A percentile compares a stretch with the other conserved stretches of the same genome.
These are phyloP conservation scores for Ectemnius cavifrons DNA, from an alignment of 2,888 invertebrate genomes.

Conservation along the genomic window DNA sequence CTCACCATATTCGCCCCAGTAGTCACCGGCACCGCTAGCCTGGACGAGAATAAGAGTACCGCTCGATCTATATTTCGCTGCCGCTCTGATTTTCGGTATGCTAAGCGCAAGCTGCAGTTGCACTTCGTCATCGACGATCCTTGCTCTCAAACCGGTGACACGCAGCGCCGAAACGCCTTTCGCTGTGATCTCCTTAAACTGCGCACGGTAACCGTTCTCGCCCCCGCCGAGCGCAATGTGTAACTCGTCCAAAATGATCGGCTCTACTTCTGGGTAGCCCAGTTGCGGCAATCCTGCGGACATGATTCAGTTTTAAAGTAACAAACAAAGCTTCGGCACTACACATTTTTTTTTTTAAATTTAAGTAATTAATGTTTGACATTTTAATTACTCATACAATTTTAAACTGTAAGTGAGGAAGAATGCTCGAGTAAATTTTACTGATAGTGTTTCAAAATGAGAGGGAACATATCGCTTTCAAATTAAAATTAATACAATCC, in stretches of 20 bases:
- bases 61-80: constrained; percentile 89
- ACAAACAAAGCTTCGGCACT: too few species aligned
- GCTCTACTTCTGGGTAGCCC: constrained; percentile 82
- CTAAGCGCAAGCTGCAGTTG: constrained; percentile 90
- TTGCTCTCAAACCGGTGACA: constrained; percentile 87
- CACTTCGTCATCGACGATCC: constrained; percentile 81
- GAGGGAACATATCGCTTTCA: too few species aligned
- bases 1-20: constrained; percentile 93
- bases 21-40: constrained; percentile 91
- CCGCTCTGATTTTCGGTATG: constrained; percentile 89
- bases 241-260: constrained; percentile 90
- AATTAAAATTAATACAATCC: too few species aligned
- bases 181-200: constrained; percentile 89
- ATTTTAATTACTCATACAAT: background rate
- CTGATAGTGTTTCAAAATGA: background rate
- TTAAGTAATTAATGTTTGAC: background rate
- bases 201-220: constrained; percentile 90
- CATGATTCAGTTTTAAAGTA: background rate
- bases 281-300: constrained; percentile 71
- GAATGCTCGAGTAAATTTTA: background rate
- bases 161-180: constrained; percentile 90
- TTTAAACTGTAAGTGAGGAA: background rate
- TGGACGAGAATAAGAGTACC: constrained; percentile 89
- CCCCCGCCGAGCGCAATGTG: constrained; percentile 89
- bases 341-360: background rate